phyloP scores from a whole-genome alignment of 2,888 invertebrate species.

The Falcaria lacertinaria region DNA sequence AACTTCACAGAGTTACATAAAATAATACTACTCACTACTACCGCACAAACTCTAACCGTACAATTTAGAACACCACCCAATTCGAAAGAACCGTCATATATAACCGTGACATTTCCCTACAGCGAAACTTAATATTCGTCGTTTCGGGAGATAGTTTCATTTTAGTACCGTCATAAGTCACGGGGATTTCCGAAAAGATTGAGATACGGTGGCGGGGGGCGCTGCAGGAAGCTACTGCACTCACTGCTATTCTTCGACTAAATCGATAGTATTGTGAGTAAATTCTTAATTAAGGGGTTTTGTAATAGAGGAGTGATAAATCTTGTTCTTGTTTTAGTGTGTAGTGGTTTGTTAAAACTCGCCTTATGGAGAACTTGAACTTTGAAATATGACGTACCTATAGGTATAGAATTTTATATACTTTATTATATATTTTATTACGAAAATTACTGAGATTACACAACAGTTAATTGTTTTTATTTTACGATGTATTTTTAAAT shows the following conservation, averaged over 20 bases:
- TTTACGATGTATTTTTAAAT: too few relatives aligned
- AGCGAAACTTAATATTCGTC: conserved; percentile 2
- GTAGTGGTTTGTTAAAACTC: neutral
- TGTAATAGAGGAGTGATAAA: neutral
- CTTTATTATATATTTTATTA: too few relatives aligned
- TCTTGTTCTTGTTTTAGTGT: neutral
- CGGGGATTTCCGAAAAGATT: neutral
- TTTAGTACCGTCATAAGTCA: conserved; percentile 2
- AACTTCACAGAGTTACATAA: too few relatives aligned
- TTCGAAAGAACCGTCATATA: neutral
- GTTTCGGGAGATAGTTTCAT: conserved; percentile 2
- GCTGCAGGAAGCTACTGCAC: neutral
- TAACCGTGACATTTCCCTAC: neutral
- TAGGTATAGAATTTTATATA: too few relatives aligned
- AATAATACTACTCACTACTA: too few relatives aligned
- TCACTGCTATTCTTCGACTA: neutral
- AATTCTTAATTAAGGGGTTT: neutral
- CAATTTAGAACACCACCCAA: too few relatives aligned
- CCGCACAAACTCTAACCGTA: too few relatives aligned
- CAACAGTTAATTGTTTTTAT: too few relatives aligned
- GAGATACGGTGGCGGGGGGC: neutral
- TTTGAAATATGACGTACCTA: too few relatives aligned
- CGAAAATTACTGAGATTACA: too few relatives aligned
- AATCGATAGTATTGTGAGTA: neutral
- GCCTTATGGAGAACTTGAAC: too few relatives aligned